Evolutionary conservation across 1,140 invertebrate genomes (phyloP).

Genomic region (Diorhabda carinulata): DNA sequence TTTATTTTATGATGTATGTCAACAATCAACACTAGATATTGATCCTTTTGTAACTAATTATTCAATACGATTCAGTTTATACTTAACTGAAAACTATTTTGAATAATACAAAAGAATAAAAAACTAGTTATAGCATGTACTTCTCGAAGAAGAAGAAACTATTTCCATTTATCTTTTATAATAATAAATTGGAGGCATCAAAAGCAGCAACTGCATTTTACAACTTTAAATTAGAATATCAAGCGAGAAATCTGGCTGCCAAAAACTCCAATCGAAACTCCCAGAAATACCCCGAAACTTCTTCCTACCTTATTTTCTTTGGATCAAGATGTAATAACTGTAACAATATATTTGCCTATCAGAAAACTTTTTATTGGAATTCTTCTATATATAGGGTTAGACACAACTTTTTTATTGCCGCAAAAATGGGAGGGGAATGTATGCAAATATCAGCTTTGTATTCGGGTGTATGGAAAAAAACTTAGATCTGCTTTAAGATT

Average conservation of each 20-base stretch:
- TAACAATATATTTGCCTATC: slow-evolving; percentile 32
- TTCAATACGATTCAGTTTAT: too few species aligned
- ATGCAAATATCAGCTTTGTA: slow-evolving; percentile 6
- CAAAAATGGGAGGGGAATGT: slow-evolving; percentile 3
- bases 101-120: too few species aligned
- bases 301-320: slow-evolving; percentile 20
- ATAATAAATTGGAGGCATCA: slow-evolving; percentile 27
- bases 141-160: too few species aligned
- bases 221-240: slow-evolving; percentile 34
- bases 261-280: slow-evolving; percentile 5
- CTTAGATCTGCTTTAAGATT: too few species aligned
- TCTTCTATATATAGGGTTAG: slow-evolving; percentile 20
- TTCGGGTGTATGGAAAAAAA: too few species aligned
- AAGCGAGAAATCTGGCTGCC: slow-evolving; percentile 24
- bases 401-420: slow-evolving; percentile 19
- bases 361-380: slow-evolving; percentile 28
- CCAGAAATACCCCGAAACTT: slow-evolving; percentile 15
- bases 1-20: too few species aligned
- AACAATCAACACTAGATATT: too few species aligned
- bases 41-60: too few species aligned
- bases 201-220: slow-evolving; percentile 32
- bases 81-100: too few species aligned
- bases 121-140: too few species aligned
- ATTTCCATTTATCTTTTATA: slow-evolving; percentile 1
- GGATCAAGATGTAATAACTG: slow-evolving; percentile 33